Evolutionary conservation across 2,888 invertebrate species (phyloP), one percentile per base, ranked within the genome.

Genomic region (Tiphia femorata): DNA sequence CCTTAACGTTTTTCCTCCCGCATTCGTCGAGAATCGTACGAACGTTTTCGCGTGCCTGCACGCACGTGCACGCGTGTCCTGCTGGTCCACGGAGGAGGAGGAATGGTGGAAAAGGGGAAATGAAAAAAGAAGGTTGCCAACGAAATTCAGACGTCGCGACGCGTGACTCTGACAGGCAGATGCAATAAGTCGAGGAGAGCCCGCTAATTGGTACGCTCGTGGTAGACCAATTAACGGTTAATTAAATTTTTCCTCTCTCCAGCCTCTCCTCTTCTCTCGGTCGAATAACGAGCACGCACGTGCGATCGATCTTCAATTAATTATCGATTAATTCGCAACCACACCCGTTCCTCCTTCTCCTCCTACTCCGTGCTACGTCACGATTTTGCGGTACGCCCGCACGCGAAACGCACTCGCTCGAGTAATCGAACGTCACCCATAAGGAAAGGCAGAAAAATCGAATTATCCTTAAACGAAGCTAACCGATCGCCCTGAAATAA

Each of bases 271-370:
- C 6, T 8, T 8, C 33, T 38, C 42, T 51, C 53, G 54, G 58
- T 55, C 48, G 57, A 43, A n/a, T n/a, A n/a, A n/a, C n/a, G n/a
- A n/a, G n/a, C n/a, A n/a, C n/a, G n/a, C n/a, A n/a, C n/a, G n/a
- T n/a, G n/a, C n/a, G n/a, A n/a, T n/a, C n/a, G n/a, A n/a, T 25
- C 49, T 60, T 58, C 53, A 58, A 67, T 70, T 60, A 64, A 60
- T 64, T 56, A 50, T 64, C 62, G 57, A 62, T 64, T 58, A 59
- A 30, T 29, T n/a, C 42, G 33, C n/a, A 10, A 44, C 12, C 27
- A 23, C 41, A 12, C 17, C 21, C 30, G 37, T 38, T 33, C 20
- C 43, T 10, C 23, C 25, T n/a, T n/a, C n/a, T n/a, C n/a, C n/a
- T n/a, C n/a, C n/a, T n/a, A n/a, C 2, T 12, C 10, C 30, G 30